Base-by-base conservation (phyloP, 2,113 vertebrate species). In the Typhlomys cinereus region DNA sequence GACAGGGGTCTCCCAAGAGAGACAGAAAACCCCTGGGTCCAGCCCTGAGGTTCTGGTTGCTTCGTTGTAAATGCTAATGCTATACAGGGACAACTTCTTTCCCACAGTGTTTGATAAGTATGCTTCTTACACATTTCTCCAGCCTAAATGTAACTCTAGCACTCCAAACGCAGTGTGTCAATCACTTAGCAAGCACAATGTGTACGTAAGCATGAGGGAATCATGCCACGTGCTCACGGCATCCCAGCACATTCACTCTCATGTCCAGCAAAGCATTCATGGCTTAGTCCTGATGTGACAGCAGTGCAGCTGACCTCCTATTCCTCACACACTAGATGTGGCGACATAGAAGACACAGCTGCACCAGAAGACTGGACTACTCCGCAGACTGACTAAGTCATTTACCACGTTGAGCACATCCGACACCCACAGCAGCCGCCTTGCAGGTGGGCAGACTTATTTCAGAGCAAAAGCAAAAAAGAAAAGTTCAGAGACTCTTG, bases 81-180 rank as follows among this genome's bases (percentile, higher is more conserved):
- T 34, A 52, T 82, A 81, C 7, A 75, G 12, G 39, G 18, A 36
- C 23, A 89, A 54, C 66, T 44, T 76, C 48, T 57, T 92, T 54
- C 46, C 86, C 41, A 54, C 3, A 9, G 12, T 46, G 39, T 62
- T 92, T 87, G 87, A 89, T 93, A 90, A 91, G 59, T 23, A 90
- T 90, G 83, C 64, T 27, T 93, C 93, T 90, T 88, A n/a, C n/a
- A n/a, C 25, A 79, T 89, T 94, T 93, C 36, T 59, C 59, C 91
- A 86, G 48, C 10, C n/a, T 80, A 94, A 84, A 89, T 50, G 69
- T 50, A 86, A 92, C 80, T 75, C 67, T 84, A 94, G 25, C 25
- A 84, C n/a, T 34, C 31, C n/a, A 85, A 85, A 89, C 41, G 71
- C 52, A 67, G 41, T 73, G 83, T 91, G 76, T n/a, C 66, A 93